Evolutionary conservation across 2,888 invertebrate species (phyloP), one percentile per base, ranked within the genome.

Genomic region (Parnassius smintheus): DNA sequence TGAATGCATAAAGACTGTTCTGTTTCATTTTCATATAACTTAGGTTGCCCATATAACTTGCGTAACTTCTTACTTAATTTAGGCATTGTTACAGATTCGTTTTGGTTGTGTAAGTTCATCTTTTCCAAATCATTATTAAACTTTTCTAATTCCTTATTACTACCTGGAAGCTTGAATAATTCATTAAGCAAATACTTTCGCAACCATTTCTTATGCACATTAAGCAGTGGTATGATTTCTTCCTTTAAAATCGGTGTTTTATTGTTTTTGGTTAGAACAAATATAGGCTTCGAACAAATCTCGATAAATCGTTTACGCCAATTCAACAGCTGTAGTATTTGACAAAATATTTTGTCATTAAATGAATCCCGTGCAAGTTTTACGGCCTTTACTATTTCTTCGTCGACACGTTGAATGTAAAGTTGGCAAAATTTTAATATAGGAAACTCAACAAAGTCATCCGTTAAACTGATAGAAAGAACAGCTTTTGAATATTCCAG

Each of bases 201-300:
- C 48, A 96, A 78, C 96, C 96, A 96, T 80, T 94, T 95, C 72
- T 94, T 95, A 76, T 96, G 96, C 11, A 96, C 88, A 68, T 93
- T 90, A 0, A 96, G 75, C 58, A 94, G 87, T n/a, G 94, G 93
- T 51, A 94, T 82, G 1, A 94, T 83, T 65, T 94, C 93, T 57
- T 93, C 86, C 66, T 89, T 85, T 51, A 92, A 69, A 68, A 87
- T 77, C 68, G 78, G 74, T 58, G 79, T 72, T 69, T 80, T 79
- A 70, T 83, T 84, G 59, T 85, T 80, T 52, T 77, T 80, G 12
- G 78, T 74, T 9, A 67, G 72, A 2, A 74, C 71, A 68, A 88
- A 86, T 57, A 91, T 82, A 1, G 82, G 75, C 65, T 78, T 68
- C 8, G 81, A 80, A 22, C 93, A 91, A 3, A 91, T 69, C 62